Evolutionary conservation across 23 tunicate genomes (phyloP).

Genomic region (Styela clava): DNA sequence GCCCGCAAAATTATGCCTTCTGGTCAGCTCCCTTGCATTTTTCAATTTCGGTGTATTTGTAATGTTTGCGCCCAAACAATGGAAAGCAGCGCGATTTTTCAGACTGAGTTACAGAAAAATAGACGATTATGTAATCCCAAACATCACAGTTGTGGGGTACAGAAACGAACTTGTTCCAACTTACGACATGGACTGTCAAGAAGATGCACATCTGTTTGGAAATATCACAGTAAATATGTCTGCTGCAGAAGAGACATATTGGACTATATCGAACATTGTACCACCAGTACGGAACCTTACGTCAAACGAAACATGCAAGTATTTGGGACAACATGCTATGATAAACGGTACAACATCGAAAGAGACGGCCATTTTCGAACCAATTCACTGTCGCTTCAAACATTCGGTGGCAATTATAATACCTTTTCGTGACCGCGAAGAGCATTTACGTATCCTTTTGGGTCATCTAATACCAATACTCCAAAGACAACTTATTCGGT

Average conservation of each 20-base stretch:
- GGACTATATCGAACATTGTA: neutral
- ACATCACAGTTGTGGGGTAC: neutral
- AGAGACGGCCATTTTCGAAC: neutral
- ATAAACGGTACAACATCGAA: neutral
- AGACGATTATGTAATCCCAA: neutral
- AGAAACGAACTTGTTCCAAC: neutral
- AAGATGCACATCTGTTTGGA: neutral
- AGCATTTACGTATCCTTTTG: constrained; percentile 6
- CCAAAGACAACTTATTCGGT: constrained; percentile 15
- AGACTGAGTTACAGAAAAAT: neutral
- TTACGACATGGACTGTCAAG: neutral
- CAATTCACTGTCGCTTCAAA: neutral
- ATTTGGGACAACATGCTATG: constrained; percentile 7
- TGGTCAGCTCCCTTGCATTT: neutral
- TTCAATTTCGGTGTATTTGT: neutral
- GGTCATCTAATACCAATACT: constrained; percentile 32
- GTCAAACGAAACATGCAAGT: neutral
- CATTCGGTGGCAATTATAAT: constrained; percentile 62
- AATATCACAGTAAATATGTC: neutral
- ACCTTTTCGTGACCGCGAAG: constrained; percentile 47
- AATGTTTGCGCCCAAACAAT: neutral
- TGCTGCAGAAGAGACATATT: neutral
- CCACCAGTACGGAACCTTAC: neutral
- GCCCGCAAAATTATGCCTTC: neutral
- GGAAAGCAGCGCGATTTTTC: neutral